These are phyloP conservation scores for Cuculus canorus DNA, from an alignment of 2,797 vertebrate species.

Conservation along the genomic window DNA sequence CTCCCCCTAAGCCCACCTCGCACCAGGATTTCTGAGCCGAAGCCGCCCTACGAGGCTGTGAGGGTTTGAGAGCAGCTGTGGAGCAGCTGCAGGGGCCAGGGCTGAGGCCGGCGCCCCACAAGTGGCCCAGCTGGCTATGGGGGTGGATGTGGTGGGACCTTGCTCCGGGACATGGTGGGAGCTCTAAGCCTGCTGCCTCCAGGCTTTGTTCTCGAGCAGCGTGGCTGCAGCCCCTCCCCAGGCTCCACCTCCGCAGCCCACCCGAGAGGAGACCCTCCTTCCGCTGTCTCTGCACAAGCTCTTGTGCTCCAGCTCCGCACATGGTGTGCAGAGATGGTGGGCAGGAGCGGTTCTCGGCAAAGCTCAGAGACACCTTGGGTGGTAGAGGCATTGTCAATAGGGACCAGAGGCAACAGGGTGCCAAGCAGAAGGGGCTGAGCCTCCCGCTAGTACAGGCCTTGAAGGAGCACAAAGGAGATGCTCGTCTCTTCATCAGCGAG, in stretches of 20 bases:
- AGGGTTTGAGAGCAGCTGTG: slow-evolving; percentile 36
- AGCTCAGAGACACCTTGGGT: neutral
- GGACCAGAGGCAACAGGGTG: neutral
- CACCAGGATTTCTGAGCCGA: neutral
- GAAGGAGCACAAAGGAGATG: neutral
- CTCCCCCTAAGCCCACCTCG: neutral
- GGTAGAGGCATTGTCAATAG: neutral
- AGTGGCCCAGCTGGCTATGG: neutral
- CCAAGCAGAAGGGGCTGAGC: neutral
- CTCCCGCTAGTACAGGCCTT: fast-evolving
- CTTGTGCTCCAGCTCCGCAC: too few species aligned
- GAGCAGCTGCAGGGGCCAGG: slow-evolving; percentile 25
- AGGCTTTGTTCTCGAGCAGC: slow-evolving; percentile 66
- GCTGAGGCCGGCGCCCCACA: neutral
- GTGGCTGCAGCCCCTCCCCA: slow-evolving; percentile 38
- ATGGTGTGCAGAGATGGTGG: neutral
- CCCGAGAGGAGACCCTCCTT: slow-evolving; percentile 60
- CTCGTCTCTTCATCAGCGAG: fast-evolving
- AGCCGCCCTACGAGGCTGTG: neutral
- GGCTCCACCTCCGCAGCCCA: slow-evolving; percentile 66
- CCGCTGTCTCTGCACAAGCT: slow-evolving; percentile 36
- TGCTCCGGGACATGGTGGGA: neutral
- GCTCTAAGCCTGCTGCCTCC: neutral
- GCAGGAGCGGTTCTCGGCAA: neutral
- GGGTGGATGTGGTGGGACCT: neutral